Evolutionary conservation across 2,888 invertebrate species (phyloP).

Genomic region (Tinea trinotella): DNA sequence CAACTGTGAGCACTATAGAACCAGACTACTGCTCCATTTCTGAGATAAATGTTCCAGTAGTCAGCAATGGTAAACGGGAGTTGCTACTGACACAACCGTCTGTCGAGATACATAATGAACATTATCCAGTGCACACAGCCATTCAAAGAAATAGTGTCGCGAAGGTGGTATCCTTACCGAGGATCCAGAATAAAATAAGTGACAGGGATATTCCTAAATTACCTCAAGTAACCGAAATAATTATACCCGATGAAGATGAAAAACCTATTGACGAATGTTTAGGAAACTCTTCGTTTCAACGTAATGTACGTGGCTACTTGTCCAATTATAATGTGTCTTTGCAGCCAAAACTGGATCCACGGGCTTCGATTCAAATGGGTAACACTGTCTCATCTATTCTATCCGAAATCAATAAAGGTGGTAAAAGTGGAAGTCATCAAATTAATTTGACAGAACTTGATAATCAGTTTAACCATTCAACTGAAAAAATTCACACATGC

Average conservation of each 20-base stretch:
- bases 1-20: slow-evolving; percentile 66
- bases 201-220: slow-evolving; percentile 79
- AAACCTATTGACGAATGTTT: slow-evolving; percentile 45
- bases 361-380: slow-evolving; percentile 74
- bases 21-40: slow-evolving; percentile 85
- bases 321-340: slow-evolving; percentile 51
- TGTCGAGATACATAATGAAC: slow-evolving; percentile 66
- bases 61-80: slow-evolving; percentile 69
- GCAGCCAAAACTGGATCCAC: slow-evolving; percentile 61
- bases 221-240: slow-evolving; percentile 82
- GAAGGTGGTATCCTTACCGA: slow-evolving; percentile 55
- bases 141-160: slow-evolving; percentile 57
- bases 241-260: slow-evolving; percentile 77
- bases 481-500: slow-evolving; percentile 31
- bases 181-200: slow-evolving; percentile 61
- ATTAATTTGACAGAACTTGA: slow-evolving; percentile 61
- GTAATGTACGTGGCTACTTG: slow-evolving; percentile 46
- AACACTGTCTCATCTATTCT: slow-evolving; percentile 74
- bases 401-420: slow-evolving; percentile 71
- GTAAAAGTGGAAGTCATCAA: slow-evolving; percentile 54
- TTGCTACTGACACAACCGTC: slow-evolving; percentile 68
- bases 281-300: slow-evolving; percentile 42
- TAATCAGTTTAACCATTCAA: slow-evolving; percentile 52
- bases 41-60: slow-evolving; percentile 78
- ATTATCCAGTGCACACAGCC: slow-evolving; percentile 52